These are phyloP conservation scores for Pseudorasbora parva DNA, from an alignment of 2,113 vertebrate species.

Conservation along the genomic window DNA sequence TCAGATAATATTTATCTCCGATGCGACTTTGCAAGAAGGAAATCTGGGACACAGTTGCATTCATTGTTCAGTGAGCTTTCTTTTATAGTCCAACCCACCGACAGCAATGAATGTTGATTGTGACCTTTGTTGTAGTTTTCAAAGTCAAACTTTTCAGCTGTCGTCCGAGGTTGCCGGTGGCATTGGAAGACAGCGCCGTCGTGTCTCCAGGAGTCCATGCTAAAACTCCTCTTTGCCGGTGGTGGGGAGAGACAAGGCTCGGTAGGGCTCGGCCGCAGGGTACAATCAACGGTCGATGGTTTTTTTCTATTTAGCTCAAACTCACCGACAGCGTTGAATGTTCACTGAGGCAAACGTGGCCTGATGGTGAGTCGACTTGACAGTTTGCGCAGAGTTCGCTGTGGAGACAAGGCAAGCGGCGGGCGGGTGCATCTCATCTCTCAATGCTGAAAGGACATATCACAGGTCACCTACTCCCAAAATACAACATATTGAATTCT, in stretches of 20 bases:
- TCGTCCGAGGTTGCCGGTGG: not conserved
- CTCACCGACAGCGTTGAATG: slow-evolving; percentile 99
- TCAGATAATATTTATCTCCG: slow-evolving; percentile 57
- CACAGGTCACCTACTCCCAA: slow-evolving; percentile 9
- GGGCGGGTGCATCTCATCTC: slow-evolving; percentile 15
- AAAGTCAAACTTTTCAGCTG: slow-evolving; percentile 13
- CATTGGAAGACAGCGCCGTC: not conserved
- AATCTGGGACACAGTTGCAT: slow-evolving; percentile 99
- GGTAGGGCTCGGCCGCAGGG: slow-evolving; percentile 83
- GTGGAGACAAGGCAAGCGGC: slow-evolving; percentile 47
- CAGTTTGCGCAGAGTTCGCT: slow-evolving; percentile 63
- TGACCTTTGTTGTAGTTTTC: slow-evolving; percentile 76
- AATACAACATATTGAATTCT: slow-evolving; percentile 14
- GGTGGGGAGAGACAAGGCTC: slow-evolving; percentile 14
- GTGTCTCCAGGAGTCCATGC: slow-evolving; percentile 4
- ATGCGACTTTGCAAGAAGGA: slow-evolving; percentile 68
- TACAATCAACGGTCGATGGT: slow-evolving; percentile 99
- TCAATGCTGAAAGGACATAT: slow-evolving; percentile 6
- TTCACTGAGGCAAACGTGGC: slow-evolving; percentile 85
- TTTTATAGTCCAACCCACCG: slow-evolving; percentile 98
- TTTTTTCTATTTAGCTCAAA: slow-evolving; percentile 92
- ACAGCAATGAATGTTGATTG: slow-evolving; percentile 99
- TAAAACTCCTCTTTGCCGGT: not conserved
- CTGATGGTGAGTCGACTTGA: slow-evolving; percentile 68
- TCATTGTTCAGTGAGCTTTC: slow-evolving; percentile 99